Evolutionary conservation across 2,888 invertebrate species (phyloP).

Genomic region (Coremacera marginata): DNA sequence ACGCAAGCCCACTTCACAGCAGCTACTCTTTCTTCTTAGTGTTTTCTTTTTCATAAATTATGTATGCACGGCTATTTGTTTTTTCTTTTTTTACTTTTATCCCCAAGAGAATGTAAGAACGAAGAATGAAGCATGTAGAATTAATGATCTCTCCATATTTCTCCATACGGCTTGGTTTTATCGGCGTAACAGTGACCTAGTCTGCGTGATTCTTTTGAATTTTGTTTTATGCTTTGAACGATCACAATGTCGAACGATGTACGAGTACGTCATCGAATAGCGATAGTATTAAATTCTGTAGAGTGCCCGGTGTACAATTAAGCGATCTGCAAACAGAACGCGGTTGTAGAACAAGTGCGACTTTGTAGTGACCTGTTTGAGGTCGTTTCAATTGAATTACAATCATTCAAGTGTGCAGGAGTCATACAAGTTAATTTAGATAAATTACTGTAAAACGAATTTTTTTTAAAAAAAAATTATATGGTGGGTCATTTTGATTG

Average conservation of each 20-base stretch:
- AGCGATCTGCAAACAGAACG: not conserved
- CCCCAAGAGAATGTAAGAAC: slow-evolving; percentile 44
- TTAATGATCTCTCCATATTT: slow-evolving; percentile 34
- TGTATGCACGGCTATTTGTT: not conserved
- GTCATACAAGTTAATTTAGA: slow-evolving; percentile 56
- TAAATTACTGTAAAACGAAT: not conserved
- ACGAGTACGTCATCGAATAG: slow-evolving; percentile 20
- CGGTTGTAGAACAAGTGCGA: not conserved
- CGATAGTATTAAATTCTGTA: not conserved
- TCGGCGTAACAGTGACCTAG: slow-evolving; percentile 66
- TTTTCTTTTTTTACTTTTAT: slow-evolving; percentile 21
- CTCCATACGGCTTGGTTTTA: not conserved
- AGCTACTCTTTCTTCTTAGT: slow-evolving; percentile 31
- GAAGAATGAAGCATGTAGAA: slow-evolving; percentile 27
- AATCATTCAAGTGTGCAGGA: slow-evolving; percentile 53
- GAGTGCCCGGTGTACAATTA: not conserved
- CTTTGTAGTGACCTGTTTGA: not conserved
- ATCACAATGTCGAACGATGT: slow-evolving; percentile 28
- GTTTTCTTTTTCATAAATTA: slow-evolving; percentile 13
- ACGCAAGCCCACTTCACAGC: not conserved
- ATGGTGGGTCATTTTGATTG: too few species aligned
- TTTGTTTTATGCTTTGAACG: slow-evolving; percentile 3
- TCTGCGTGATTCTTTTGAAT: slow-evolving; percentile 51
- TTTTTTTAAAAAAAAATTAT: not conserved
- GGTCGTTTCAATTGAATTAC: slow-evolving; percentile 58